Evolutionary conservation across 2,113 vertebrate species (phyloP).

Genomic region (Phyllostomus hastatus): DNA sequence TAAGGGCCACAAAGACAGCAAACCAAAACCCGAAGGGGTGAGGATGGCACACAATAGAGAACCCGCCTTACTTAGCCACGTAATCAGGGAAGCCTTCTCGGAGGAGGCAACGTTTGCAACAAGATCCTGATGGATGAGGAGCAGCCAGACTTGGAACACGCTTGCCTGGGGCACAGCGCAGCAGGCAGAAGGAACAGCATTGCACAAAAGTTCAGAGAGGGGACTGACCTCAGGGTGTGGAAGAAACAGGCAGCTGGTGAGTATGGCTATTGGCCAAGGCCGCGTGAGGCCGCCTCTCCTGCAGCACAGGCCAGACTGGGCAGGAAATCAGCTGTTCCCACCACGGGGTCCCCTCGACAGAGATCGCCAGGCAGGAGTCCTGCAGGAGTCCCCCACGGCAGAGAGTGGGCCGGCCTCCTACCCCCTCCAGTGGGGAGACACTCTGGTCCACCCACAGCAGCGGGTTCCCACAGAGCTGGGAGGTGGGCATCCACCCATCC

Average conservation of each 20-base stretch:
- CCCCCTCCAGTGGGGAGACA: neutral
- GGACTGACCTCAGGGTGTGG: rapidly evolving
- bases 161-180: neutral
- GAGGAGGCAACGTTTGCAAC: neutral
- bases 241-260: neutral
- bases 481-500: neutral
- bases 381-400: neutral
- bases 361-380: neutral
- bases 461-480: neutral
- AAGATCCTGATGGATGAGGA: neutral
- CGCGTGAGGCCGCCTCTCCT: neutral
- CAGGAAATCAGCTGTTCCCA: neutral
- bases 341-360: neutral
- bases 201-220: neutral
- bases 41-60: neutral
- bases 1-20: neutral
- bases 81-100: neutral
- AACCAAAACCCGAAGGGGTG: neutral
- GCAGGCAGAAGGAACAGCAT: neutral
- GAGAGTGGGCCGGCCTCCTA: neutral
- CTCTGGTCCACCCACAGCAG: neutral
- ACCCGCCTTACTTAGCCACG: neutral
- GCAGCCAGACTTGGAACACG: neutral
- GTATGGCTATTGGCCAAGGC: neutral
- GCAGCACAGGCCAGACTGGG: neutral